Evolutionary conservation across 1,140 invertebrate genomes (phyloP), one percentile per base, ranked within the genome.

Genomic region (Achatina immaculata): DNA sequence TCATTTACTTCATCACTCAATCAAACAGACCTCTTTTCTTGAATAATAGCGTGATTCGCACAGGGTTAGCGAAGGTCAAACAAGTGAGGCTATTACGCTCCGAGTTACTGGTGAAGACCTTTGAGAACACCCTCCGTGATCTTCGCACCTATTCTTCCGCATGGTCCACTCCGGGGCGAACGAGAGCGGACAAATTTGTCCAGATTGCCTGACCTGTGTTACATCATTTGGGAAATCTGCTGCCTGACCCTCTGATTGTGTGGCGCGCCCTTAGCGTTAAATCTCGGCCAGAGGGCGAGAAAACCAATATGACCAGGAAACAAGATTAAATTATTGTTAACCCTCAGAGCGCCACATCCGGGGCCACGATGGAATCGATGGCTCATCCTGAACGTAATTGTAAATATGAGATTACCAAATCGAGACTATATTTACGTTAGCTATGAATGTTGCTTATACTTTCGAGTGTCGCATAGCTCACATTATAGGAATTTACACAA

Each of bases 211-310:
- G 58, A 62, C 28, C 58, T 21, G 11, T 62, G n/a, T 62, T 62
- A 31, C 58, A 28, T 62, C 58, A 62, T 62, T 62, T 28, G 58
- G 58, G 58, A 62, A 62, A 62, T 62, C n/a, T 62, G 16, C 19
- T 31, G n/a, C 21, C 28, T 9, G 58, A 62, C 28, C 9, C 31
- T 4, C n/a, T 62, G 6, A 31, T 31, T 31, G 58, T 62, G 58
- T 62, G n/a, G n/a, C n/a, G 58, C 58, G 28, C 58, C 58, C 58
- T n/a, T 62, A 62, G 58, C 58, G 58, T 62, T 62, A 62, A 62
- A 62, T 62, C 28, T 28, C 55, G n/a, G 55, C n/a, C n/a, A 24
- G 7, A 19, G 28, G 58, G 58, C 28, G 58, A 62, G n/a, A 62
- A 31, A 62, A 62, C 58, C 31, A 62, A 62, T 62, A 62, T 62